A percentile compares a stretch with the other conserved stretches of the same genome.
Evolutionary conservation across 2,888 invertebrate species (phyloP).

Genomic region (Druceiella hillmani): DNA sequence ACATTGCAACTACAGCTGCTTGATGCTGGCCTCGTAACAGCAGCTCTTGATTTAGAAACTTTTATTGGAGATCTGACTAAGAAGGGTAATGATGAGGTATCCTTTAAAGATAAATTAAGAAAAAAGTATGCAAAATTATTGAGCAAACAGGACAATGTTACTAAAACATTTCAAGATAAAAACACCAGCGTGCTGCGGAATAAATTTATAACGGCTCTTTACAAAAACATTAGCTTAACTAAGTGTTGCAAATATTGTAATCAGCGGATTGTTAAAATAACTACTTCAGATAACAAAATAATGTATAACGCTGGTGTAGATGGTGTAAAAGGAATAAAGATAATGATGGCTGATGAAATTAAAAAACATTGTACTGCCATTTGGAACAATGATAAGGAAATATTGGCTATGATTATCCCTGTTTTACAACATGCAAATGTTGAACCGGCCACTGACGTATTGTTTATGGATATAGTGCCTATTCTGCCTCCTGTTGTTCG

Average conservation of each 20-base stretch:
- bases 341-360: slow-evolving; percentile 61
- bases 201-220: slow-evolving; percentile 39
- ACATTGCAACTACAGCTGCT: slow-evolving; percentile 65
- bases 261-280: slow-evolving; percentile 47
- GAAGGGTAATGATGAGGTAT: slow-evolving; percentile 32
- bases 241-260: slow-evolving; percentile 55
- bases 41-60: slow-evolving; percentile 62
- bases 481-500: slow-evolving; percentile 85
- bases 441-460: slow-evolving; percentile 68
- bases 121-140: slow-evolving; percentile 37
- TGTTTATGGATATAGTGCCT: slow-evolving; percentile 79
- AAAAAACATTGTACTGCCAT: slow-evolving; percentile 64
- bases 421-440: slow-evolving; percentile 49
- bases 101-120: slow-evolving; percentile 42
- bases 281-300: slow-evolving; percentile 55
- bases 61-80: slow-evolving; percentile 34
- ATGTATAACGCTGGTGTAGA: slow-evolving; percentile 40
- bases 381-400: slow-evolving; percentile 64
- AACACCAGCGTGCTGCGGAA: slow-evolving; percentile 46
- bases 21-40: slow-evolving; percentile 66
- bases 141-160: slow-evolving; percentile 32
- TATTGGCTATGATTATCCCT: slow-evolving; percentile 67
- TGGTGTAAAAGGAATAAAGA: slow-evolving; percentile 37
- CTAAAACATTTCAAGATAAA: slow-evolving; percentile 40
- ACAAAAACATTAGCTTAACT: slow-evolving; percentile 40